Conservation (phyloP, 2,113 vertebrate species). For the Microtus richardsoni region DNA sequence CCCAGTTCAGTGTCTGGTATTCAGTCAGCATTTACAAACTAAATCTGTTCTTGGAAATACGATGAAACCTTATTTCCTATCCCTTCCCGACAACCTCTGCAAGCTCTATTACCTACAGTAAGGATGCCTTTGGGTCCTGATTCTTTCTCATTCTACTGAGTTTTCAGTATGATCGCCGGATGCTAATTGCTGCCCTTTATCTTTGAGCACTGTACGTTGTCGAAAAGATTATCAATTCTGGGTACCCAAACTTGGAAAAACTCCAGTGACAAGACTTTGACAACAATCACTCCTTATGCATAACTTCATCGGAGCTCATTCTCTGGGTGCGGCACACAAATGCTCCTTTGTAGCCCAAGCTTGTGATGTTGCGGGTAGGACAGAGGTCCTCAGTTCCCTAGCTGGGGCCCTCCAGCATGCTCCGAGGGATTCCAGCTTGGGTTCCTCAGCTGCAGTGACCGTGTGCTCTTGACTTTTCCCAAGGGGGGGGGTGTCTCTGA, state of each 20-base stretch:
- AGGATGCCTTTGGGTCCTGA: not conserved
- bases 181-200: not conserved
- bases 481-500: constrained; percentile 22
- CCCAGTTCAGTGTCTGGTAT: not conserved
- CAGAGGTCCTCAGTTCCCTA: constrained; percentile 34
- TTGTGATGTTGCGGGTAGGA: constrained; percentile 53
- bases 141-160: not conserved
- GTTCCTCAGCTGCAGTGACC: not conserved
- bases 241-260: constrained; percentile 27
- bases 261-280: not conserved
- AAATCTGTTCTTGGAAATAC: not conserved
- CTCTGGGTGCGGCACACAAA: constrained; percentile 52
- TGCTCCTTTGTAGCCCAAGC: constrained; percentile 48
- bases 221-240: not conserved
- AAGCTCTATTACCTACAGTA: no score
- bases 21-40: not conserved
- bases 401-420: not conserved
- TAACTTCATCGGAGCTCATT: not conserved
- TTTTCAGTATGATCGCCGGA: accelerated
- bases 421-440: not conserved
- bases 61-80: not conserved
- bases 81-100: not conserved
- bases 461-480: not conserved
- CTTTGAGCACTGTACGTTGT: not conserved
- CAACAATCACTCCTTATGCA: constrained; percentile 30